A percentile compares a stretch with the other conserved stretches of the same genome.
Evolutionary conservation across 2,888 invertebrate species (phyloP).

Genomic region (Tribolium freemani): DNA sequence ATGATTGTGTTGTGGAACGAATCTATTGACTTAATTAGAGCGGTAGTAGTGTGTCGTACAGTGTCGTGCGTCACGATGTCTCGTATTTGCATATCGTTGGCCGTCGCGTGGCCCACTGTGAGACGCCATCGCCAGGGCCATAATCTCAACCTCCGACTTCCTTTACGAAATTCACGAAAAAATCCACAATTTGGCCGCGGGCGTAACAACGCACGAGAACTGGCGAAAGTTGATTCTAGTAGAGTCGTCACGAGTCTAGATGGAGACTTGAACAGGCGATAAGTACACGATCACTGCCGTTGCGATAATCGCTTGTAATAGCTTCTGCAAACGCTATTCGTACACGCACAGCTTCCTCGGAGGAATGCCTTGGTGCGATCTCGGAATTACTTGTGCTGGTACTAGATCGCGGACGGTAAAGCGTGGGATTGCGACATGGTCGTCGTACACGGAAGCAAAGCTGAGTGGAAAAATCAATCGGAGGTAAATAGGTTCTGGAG

Average conservation of each 20-base stretch:
- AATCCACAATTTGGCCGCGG: neutral
- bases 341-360: slow-evolving; percentile 28
- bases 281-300: slow-evolving; percentile 31
- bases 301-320: slow-evolving; percentile 36
- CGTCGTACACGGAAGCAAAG: slow-evolving; percentile 26
- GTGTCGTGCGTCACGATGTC: slow-evolving; percentile 47
- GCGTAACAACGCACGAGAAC: neutral
- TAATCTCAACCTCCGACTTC: slow-evolving; percentile 28
- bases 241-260: slow-evolving; percentile 18
- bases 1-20: slow-evolving; percentile 46
- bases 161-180: slow-evolving; percentile 25
- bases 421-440: slow-evolving; percentile 27
- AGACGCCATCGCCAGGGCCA: neutral
- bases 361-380: slow-evolving; percentile 23
- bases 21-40: slow-evolving; percentile 48
- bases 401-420: slow-evolving; percentile 29
- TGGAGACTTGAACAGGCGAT: slow-evolving; percentile 44
- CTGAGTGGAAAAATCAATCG: slow-evolving; percentile 22
- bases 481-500: too few relatives aligned
- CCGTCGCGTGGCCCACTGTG: slow-evolving; percentile 38
- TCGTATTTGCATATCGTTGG: slow-evolving; percentile 41
- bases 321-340: slow-evolving; percentile 26
- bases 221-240: neutral
- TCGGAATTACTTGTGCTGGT: slow-evolving; percentile 2
- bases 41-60: neutral